These are phyloP conservation scores for Dicerorhinus sumatrensis DNA, from an alignment of 2,113 vertebrate species.

Conservation along the genomic window DNA sequence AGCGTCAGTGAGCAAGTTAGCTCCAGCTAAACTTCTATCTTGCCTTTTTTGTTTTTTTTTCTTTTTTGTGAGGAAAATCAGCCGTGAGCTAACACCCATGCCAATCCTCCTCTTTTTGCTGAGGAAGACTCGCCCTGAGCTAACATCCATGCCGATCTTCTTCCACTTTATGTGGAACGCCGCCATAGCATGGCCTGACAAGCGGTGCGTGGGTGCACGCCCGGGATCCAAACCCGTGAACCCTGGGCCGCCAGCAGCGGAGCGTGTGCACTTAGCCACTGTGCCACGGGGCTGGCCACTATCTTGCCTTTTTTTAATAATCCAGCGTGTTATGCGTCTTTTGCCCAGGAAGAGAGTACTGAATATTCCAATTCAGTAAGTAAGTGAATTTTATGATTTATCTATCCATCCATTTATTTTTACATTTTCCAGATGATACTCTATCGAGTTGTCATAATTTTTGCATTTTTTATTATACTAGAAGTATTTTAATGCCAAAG, in stretches of 20 bases:
- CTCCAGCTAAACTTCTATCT: not conserved
- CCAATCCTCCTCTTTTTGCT: too few relatives aligned
- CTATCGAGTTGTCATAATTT: not conserved
- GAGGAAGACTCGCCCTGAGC: too few relatives aligned
- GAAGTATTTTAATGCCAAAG: slow-evolving; percentile 30
- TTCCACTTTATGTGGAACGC: too few relatives aligned
- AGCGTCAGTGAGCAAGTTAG: not conserved
- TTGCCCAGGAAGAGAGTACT: not conserved
- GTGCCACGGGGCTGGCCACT: too few relatives aligned
- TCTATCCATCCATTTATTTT: not conserved
- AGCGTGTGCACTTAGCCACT: too few relatives aligned
- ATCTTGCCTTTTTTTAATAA: not conserved
- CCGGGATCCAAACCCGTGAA: too few relatives aligned
- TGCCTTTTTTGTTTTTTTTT: not conserved
- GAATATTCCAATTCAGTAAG: not conserved
- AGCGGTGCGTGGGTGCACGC: too few relatives aligned
- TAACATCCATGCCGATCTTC: too few relatives aligned
- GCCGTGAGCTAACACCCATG: too few relatives aligned
- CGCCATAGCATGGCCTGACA: too few relatives aligned
- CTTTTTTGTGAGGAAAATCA: too few relatives aligned
- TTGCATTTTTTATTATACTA: slow-evolving; percentile 8
- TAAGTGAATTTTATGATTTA: slow-evolving; percentile 9
- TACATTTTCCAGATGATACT: slow-evolving; percentile 32
- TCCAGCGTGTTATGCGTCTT: not conserved
- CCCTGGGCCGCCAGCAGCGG: too few relatives aligned